phyloP scores from a whole-genome alignment of 2,113 vertebrate species.

The Neodon shergylaensis region DNA sequence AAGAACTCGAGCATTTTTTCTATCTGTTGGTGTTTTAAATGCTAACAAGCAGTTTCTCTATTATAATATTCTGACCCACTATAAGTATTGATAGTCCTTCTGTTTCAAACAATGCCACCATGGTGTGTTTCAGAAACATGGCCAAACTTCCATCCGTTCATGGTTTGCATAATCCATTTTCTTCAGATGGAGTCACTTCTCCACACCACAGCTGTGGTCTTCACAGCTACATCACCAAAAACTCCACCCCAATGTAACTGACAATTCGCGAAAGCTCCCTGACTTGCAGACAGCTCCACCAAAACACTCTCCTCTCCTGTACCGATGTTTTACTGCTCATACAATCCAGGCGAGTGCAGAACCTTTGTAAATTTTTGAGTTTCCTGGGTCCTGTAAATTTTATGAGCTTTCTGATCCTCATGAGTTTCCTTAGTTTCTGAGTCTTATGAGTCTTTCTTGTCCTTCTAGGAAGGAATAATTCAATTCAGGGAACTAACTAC shows the following conservation, averaged over 20 bases:
- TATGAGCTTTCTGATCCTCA: background rate
- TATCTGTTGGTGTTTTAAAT: background rate
- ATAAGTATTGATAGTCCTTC: background rate
- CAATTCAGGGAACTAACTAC: background rate
- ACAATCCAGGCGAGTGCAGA: background rate
- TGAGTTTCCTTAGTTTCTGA: background rate
- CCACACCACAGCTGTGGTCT: accelerated
- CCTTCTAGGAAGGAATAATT: background rate
- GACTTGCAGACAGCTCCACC: background rate
- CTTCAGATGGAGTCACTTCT: background rate
- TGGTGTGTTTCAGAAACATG: background rate
- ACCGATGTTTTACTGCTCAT: background rate
- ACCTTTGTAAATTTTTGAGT: background rate
- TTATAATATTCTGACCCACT: background rate
- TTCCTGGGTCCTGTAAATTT: background rate
- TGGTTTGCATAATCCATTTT: background rate
- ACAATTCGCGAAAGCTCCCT: background rate
- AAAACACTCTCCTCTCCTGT: background rate
- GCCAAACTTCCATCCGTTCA: background rate
- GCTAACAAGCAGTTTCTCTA: background rate
- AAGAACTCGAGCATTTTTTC: slow-evolving; percentile 1
- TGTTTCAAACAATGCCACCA: background rate
- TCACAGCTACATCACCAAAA: background rate
- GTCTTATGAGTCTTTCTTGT: background rate
- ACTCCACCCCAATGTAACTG: background rate